A percentile compares a stretch with the other conserved stretches of the same genome.
Conservation (phyloP, 2,797 vertebrate species). For the Corythornis leucogaster region DNA sequence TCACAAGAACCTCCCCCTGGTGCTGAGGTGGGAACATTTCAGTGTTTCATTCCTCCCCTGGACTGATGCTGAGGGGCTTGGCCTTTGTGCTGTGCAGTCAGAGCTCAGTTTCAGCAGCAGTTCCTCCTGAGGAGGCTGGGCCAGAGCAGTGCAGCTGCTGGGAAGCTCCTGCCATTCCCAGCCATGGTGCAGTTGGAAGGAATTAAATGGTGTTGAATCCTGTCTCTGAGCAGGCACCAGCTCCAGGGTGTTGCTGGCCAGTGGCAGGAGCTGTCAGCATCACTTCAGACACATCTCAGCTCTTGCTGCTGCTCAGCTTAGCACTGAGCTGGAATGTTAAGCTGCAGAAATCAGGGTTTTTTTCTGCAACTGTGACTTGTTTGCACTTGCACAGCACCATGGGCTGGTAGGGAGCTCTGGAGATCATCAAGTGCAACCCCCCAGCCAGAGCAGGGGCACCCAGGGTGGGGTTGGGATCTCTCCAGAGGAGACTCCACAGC, state of each 20-base stretch:
- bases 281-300: background rate
- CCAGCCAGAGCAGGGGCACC: too few species aligned
- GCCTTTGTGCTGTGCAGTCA: conserved; percentile 6
- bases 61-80: background rate
- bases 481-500: too few species aligned
- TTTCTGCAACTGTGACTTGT: background rate
- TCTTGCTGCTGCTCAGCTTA: background rate
- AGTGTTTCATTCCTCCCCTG: conserved; percentile 9
- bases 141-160: conserved; percentile 2
- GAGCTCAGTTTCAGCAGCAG: conserved; percentile 11
- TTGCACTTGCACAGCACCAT: background rate
- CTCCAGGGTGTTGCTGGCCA: background rate
- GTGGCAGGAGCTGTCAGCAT: conserved; percentile 12
- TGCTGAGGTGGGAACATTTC: conserved; percentile 35
- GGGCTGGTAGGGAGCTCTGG: too few species aligned
- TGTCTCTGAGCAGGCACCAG: conserved; percentile 14
- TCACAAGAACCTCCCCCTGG: background rate
- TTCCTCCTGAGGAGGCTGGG: conserved; percentile 55
- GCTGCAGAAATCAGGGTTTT: background rate
- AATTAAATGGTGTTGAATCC: conserved; percentile 37
- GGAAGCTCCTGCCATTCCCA: conserved; percentile 21
- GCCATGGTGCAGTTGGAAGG: background rate
- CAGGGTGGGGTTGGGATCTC: too few species aligned
- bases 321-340: background rate
- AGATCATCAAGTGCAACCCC: too few species aligned